Evolutionary conservation across 2,113 vertebrate genomes (phyloP).

Genomic region (Thomomys bottae): DNA sequence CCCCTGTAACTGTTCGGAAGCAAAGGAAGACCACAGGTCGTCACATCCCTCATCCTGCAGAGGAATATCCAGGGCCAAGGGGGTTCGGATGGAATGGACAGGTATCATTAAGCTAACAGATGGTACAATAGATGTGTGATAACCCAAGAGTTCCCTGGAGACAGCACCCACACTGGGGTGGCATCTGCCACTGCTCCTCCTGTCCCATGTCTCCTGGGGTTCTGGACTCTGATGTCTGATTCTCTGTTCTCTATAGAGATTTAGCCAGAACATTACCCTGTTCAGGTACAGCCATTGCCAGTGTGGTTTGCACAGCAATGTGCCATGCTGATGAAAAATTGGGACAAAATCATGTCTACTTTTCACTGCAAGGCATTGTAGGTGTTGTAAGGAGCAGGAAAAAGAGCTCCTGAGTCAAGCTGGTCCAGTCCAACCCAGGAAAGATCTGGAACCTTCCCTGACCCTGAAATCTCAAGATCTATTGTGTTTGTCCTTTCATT

Average conservation of each 20-base stretch:
- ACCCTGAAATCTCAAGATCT: neutral
- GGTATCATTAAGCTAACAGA: constrained; percentile 38
- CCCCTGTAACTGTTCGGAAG: constrained; percentile 6
- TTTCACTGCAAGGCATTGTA: neutral
- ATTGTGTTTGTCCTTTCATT: neutral
- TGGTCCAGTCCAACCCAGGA: neutral
- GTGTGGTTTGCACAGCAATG: neutral
- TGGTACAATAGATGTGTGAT: neutral
- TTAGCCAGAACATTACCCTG: neutral
- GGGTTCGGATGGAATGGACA: constrained; percentile 29
- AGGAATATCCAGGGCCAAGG: neutral
- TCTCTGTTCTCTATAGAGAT: neutral
- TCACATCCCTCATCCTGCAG: neutral
- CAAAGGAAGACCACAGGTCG: constrained; percentile 15
- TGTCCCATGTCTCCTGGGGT: neutral
- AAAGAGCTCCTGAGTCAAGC: neutral
- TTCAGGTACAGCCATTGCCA: neutral
- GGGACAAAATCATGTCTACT: neutral
- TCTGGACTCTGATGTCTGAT: neutral
- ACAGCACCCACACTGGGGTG: neutral
- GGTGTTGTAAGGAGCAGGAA: neutral
- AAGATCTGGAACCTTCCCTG: neutral
- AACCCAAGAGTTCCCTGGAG: neutral
- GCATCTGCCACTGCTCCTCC: neutral
- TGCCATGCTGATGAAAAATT: neutral